Evolutionary conservation across 2,113 vertebrate species (phyloP).

Genomic region (Uropsilus gracilis): DNA sequence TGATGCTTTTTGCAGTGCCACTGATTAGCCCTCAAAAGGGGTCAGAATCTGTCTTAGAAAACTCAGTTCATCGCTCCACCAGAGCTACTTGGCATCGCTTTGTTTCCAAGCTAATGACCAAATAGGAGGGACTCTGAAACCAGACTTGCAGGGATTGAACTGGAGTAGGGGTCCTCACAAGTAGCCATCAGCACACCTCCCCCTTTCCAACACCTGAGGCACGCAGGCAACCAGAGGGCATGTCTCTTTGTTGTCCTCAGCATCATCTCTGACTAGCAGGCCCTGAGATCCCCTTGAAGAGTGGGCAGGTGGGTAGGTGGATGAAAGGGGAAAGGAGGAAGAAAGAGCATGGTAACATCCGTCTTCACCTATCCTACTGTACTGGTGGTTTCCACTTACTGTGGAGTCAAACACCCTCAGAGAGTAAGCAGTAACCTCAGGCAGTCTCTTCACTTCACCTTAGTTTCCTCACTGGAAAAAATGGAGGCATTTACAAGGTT

Average conservation of each 20-base stretch:
- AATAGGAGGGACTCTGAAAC: neutral
- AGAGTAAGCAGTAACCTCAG: neutral
- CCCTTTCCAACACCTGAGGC: neutral
- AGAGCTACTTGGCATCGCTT: neutral
- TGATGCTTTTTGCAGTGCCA: neutral
- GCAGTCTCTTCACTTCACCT: neutral
- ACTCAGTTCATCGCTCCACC: neutral
- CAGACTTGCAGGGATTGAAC: neutral
- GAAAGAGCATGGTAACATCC: neutral
- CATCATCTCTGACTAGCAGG: neutral
- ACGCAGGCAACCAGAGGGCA: neutral
- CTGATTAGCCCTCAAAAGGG: neutral
- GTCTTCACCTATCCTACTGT: neutral
- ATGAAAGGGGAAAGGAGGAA: neutral
- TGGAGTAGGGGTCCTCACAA: neutral
- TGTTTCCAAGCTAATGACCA: neutral
- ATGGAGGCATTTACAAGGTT: conserved; percentile 18
- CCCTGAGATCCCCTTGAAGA: neutral
- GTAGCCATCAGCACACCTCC: neutral
- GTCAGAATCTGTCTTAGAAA: neutral
- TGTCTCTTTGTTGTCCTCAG: neutral
- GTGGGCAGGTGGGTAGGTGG: neutral
- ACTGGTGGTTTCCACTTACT: neutral
- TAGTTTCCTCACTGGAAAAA: conserved; percentile 20
- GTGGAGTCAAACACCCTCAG: neutral